Base-by-base conservation (phyloP, 2,888 invertebrate genomes). In the Reticulitermes lucifugus region DNA sequence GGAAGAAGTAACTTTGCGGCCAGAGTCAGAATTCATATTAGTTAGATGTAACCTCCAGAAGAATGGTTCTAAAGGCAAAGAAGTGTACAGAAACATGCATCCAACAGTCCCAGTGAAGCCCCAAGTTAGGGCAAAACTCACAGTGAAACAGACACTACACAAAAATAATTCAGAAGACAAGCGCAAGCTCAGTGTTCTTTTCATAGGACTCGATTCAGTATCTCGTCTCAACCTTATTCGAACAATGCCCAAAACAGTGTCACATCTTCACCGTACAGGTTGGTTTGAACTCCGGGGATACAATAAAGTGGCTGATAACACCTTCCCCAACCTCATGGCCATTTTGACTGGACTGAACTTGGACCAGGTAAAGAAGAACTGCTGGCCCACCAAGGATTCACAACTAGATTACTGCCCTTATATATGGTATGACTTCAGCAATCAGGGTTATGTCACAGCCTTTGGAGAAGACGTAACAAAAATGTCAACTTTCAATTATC, bases 321-420 rank as follows among this genome's bases (percentile, higher is more conserved):
- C 98, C 0, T 97, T 96, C 89, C 97, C 98, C 0, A 98, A 98
- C 90, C 91, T 98, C 82, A 95, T 97, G 93, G 96, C 97, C 0
- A 92, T 96, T 77, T 91, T 96, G 22, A 94, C 96, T 0, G 98
- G 98, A 0, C 92, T 93, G 87, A 93, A 91, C 86, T 89, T 88
- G 86, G 87, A 88, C 29, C 83, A 87, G 9, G 51, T 88, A 41
- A 81, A 88, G 25, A 87, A 87, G 35, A 22, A 86, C 6, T 90
- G 89, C 84, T 89, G 88, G 88, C 79, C 84, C 4, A 88, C 88
- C 6, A 87, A 87, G 5, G 85, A 86, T 18, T 83, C 88, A 89
- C 93, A 93, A 60, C 89, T 95, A 83, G 96, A 97, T 88, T 92
- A 93, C 83, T 95, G 96, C 88, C 93, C 95, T 0, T 93, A 97